Percentiles rank a stretch among this genome's conserved stretches.
Conservation (phyloP, 2,797 vertebrate genomes). For the Sebastes vulpes region DNA sequence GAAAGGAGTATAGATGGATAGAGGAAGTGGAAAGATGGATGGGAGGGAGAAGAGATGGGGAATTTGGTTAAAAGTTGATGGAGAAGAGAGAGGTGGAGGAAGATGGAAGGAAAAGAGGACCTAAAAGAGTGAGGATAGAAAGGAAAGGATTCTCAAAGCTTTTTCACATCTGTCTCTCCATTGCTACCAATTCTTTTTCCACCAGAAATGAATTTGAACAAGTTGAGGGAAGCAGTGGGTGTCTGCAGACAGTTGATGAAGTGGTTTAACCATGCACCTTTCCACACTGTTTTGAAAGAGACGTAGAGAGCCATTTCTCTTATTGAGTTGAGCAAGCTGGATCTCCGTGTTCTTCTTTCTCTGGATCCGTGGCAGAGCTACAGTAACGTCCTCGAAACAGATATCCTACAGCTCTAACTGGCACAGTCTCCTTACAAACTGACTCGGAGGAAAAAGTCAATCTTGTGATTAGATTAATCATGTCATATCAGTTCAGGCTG, state of each 20-base stretch:
- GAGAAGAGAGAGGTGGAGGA: no score
- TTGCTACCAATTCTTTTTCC: neutral
- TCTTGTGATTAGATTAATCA: conserved; percentile 10
- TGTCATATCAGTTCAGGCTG: neutral
- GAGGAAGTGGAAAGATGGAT: neutral
- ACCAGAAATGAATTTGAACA: conserved; percentile 1
- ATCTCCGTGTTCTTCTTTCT: neutral
- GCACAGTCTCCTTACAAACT: neutral
- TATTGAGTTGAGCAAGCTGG: neutral
- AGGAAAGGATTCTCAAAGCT: neutral
- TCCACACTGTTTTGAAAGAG: conserved; percentile 15
- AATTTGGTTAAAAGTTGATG: neutral
- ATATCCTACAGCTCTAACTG: conserved; percentile 8
- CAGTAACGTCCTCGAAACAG: neutral
- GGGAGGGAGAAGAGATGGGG: neutral
- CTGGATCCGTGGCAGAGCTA: conserved; percentile 1
- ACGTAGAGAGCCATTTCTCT: neutral
- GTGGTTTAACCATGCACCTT: conserved; percentile 13
- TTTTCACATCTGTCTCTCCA: neutral
- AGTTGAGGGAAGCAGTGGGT: neutral
- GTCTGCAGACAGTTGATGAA: conserved; percentile 6
- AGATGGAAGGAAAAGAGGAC: neutral
- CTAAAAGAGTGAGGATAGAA: neutral
- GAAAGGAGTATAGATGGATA: neutral
- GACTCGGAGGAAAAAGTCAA: neutral